Percentiles rank a stretch among this genome's conserved stretches.
Conservation (phyloP, 2,888 invertebrate genomes). For the Pyrocoelia pectoralis region DNA sequence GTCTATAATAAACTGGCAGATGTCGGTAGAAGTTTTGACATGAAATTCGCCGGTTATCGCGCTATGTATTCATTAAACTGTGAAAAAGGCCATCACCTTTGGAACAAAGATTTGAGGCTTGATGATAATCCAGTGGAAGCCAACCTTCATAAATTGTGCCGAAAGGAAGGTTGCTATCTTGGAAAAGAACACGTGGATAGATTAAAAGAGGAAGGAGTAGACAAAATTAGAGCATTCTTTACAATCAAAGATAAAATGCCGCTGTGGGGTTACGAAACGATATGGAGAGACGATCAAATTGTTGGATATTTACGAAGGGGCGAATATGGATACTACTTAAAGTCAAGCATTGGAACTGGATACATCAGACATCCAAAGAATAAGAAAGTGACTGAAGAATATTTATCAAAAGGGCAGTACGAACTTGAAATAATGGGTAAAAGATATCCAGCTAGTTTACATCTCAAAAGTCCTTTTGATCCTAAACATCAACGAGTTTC, state of each 20-base stretch:
- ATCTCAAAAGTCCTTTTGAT: constrained; percentile 83
- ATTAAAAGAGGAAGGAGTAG: constrained; percentile 71
- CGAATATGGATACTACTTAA: constrained; percentile 74
- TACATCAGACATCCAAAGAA: constrained; percentile 67
- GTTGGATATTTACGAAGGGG: constrained; percentile 85
- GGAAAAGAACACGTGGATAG: constrained; percentile 77
- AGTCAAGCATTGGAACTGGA: constrained; percentile 68
- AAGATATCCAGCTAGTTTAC: constrained; percentile 73
- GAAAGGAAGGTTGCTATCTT: constrained; percentile 78
- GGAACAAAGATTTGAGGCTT: constrained; percentile 82
- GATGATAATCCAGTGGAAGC: constrained; percentile 91
- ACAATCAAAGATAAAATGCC: constrained; percentile 74
- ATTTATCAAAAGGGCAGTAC: constrained; percentile 74
- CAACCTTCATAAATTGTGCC: constrained; percentile 79
- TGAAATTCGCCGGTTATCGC: constrained; percentile 84
- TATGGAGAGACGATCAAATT: constrained; percentile 78
- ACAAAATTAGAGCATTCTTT: constrained; percentile 77
- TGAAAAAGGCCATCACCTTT: constrained; percentile 90
- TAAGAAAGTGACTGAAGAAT: constrained; percentile 69
- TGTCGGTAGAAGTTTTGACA: constrained; percentile 67
- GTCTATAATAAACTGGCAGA: constrained; percentile 72
- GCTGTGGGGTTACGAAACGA: constrained; percentile 86
- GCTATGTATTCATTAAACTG: constrained; percentile 85
- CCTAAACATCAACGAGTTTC: constrained; percentile 76
- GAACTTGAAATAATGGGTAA: constrained; percentile 83